Evolutionary conservation across 2,888 invertebrate genomes (phyloP), one percentile per base, ranked within the genome.

Genomic region (Coremacera marginata): DNA sequence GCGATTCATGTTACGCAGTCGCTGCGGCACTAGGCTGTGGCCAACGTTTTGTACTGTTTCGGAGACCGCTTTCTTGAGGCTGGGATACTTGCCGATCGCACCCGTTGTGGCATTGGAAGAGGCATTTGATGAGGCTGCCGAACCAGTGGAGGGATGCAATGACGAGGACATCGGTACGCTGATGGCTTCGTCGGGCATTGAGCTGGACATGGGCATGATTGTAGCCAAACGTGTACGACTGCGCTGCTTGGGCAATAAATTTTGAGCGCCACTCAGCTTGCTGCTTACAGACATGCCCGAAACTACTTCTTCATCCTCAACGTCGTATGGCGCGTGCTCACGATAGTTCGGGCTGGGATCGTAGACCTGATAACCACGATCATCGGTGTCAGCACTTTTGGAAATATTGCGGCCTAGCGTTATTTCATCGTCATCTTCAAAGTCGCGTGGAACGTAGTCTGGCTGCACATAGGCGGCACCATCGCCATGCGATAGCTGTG

Each of bases 301-400:
- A 16, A 82, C 83, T 14, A 80, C 80, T n/a, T 80, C 81, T 8
- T 81, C 80, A 51, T 80, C 74, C 14, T 81, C 82, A 27, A 76
- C 79, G 25, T 84, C 80, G 31, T 76, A 80, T 70, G 82, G 80
- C 0, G 57, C 79, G 51, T 87, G 70, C n/a, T 87, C 84, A 0
- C 78, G 83, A 65, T 85, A 86, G 22, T 86, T 84, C 4, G 88
- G 87, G 81, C 87, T 88, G 0, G 88, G 87, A 80, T 88, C 87
- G 72, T 87, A 88, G 7, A 84, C 76, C 63, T 87, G 86, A 31
- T 88, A 87, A 52, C 84, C 88, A 11, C 82, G 82, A 3, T 88
- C 88, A 9, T 82, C 82, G 5, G 82, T 81, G 52, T 81, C 80
- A 9, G 70, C 72, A 44, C 76, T 73, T 27, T 73, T 68, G 9